Evolutionary conservation across 2,113 vertebrate species (phyloP), one percentile per base, ranked within the genome.

Genomic region (Bubo scandiacus): DNA sequence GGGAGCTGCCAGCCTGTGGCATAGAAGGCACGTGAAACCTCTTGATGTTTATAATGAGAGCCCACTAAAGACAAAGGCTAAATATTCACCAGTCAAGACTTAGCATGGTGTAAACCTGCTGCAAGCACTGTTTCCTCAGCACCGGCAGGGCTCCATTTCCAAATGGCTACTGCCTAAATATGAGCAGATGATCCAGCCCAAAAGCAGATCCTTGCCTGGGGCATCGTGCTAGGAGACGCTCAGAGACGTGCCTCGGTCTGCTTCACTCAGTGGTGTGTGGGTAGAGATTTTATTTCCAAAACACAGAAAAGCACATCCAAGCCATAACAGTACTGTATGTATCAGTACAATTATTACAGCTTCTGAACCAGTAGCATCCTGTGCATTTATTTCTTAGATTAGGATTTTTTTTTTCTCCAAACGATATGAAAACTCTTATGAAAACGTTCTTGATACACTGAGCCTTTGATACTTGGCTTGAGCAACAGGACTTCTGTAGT

Each of bases 211-310:
- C 57, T 82, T 83, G 27, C 8, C 36, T 30, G 55, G 27, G 26
- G 13, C 15, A 20, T 82, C 11, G 10, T 59, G 22, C 8, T 38
- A 40, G 19, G 57, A 32, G 21, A 43, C 0, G 3, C 43, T 68
- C 19, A 29, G 57, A 67, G 55, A 38, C 0, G 0, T 32, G 10
- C 19, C 20, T 80, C 1, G 2, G 22, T 49, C 38, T 1, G 0
- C 15, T 85, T 92, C 36, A 8, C 38, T 55, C 36, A 22, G 14
- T 21, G 27, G 14, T 22, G 7, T 18, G 40, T 72, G 67, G 40
- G 61, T 22, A 52, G 23, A 29, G 21, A 45, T 11, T 22, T 58
- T 58, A 54, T 58, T 93, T 77, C 49, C 29, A 73, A 81, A 68
- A 20, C 15, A 42, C 17, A 42, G 12, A 51, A 80, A 38, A 80